Base-by-base conservation (phyloP, 2,888 invertebrate genomes). In the Lithophane leautieri region DNA sequence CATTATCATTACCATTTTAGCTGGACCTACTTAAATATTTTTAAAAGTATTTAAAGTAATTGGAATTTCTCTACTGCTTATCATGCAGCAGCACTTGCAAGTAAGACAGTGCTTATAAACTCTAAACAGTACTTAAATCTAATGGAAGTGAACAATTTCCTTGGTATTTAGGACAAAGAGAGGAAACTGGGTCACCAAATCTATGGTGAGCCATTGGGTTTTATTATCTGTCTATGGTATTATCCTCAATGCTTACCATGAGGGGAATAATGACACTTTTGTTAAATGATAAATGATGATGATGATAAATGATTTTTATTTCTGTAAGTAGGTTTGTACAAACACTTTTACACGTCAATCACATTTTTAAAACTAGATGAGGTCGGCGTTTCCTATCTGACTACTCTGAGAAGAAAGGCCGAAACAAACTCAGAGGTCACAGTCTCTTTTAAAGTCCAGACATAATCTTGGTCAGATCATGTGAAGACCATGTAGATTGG, bases 161-260 rank as follows among this genome's bases (percentile, higher is more conserved):
- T 42, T 63, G 40, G 19, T 63, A 60, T 65, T 28, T 60, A 42
- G 9, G 44, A 11, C 14, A 47, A 50, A 14, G 19, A 34, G 22
- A 42, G 12, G 44, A 54, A 81, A 78, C 25, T 60, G 34, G 79
- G 79, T 79, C 83, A 78, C n/a, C 6, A 63, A 68, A 68, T 42
- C 67, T 67, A 66, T 72, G 61, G 65, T 52, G 16, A 34, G 19
- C 28, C 40, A 56, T 16, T 58, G n/a, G 14, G 4, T 47, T 68
- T 58, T 82, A n/a, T 50, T 65, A 65, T 44, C 47, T 69, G 40
- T 67, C 9, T 34, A 47, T 25, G 50, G 42, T 4, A 34, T 47
- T 19, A 47, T 19, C 52, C 4, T 50, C 12, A 28, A 56, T 44
- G 19, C 28, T 67, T 42, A 14, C 16, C 34, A 11, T 40, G 16